Percentiles rank a stretch among this genome's conserved stretches.
These are phyloP conservation scores for Atherinosoma microstoma DNA, from an alignment of 2,797 vertebrate genomes.

Conservation along the genomic window DNA sequence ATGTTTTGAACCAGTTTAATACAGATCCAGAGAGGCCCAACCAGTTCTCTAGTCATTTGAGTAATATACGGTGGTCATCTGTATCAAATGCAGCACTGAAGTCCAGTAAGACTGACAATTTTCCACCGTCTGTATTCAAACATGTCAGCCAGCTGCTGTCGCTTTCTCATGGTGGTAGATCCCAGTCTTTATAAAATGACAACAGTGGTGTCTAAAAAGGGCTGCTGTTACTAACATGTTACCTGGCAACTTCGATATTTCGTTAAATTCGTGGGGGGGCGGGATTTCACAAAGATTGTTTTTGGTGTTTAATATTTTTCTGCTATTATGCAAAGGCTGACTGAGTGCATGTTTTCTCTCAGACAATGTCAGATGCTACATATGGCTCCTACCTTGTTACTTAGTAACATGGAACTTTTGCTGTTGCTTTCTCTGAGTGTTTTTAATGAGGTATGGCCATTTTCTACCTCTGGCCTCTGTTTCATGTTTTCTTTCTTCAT, in stretches of 20 bases:
- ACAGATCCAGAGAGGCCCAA: too few species aligned
- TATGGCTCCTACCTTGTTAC: slow-evolving; percentile 23
- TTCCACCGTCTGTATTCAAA: too few species aligned
- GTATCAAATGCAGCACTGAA: too few species aligned
- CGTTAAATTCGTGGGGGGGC: too few species aligned
- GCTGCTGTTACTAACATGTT: slow-evolving; percentile 27
- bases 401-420: slow-evolving; percentile 34
- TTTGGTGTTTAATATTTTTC: slow-evolving; percentile 22
- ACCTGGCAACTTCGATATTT: slow-evolving; percentile 35
- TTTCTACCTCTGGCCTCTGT: not conserved
- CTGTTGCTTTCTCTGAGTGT: not conserved
- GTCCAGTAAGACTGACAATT: too few species aligned
- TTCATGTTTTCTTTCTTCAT: not conserved
- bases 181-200: slow-evolving; percentile 18
- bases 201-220: slow-evolving; percentile 9
- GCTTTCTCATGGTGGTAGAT: slow-evolving; percentile 15
- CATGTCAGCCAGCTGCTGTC: slow-evolving; percentile 23
- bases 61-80: too few species aligned
- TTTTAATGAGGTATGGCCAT: not conserved
- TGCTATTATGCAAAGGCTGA: slow-evolving; percentile 12
- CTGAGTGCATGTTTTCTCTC: slow-evolving; percentile 8
- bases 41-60: too few species aligned
- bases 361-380: not conserved
- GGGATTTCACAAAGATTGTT: slow-evolving; percentile 13
- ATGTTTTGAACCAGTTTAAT: too few species aligned